These are phyloP conservation scores for Drosophila nikananu DNA, from an alignment of 1,140 invertebrate genomes.

Conservation along the genomic window DNA sequence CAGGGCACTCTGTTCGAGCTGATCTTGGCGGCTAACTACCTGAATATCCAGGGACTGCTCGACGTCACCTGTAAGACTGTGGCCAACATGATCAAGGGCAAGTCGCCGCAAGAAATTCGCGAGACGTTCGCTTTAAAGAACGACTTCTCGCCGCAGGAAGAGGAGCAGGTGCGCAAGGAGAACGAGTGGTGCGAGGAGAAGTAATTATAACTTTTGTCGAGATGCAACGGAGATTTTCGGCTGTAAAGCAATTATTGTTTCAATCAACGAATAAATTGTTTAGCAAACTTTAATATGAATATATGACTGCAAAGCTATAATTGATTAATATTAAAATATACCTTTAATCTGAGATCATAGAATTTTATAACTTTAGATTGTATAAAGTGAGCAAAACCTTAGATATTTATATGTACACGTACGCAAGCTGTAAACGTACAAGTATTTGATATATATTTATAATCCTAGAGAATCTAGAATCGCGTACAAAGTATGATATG, in stretches of 20 bases:
- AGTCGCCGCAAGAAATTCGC: slow-evolving; percentile 98
- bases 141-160: slow-evolving; percentile 98
- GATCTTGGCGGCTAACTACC: slow-evolving; percentile 98
- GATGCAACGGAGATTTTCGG: not conserved
- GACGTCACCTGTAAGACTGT: slow-evolving; percentile 99
- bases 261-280: slow-evolving; percentile 6
- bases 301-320: not conserved
- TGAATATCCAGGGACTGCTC: slow-evolving; percentile 98
- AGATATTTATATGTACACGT: not conserved
- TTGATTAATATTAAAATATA: not conserved
- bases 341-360: not conserved
- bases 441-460: slow-evolving; percentile 1
- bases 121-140: slow-evolving; percentile 99
- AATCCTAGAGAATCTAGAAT: not conserved
- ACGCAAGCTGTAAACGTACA: not conserved
- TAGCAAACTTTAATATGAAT: slow-evolving; percentile 1
- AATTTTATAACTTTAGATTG: too few species aligned
- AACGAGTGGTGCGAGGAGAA: slow-evolving; percentile 99
- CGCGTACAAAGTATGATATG: not conserved
- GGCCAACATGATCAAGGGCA: slow-evolving; percentile 99
- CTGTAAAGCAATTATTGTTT: not conserved
- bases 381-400: not conserved
- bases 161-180: slow-evolving; percentile 98
- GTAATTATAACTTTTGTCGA: slow-evolving; percentile 81
- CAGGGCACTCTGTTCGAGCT: slow-evolving; percentile 99